Evolutionary conservation across 2,797 vertebrate species (phyloP).

Genomic region (Pseudomugil gertrudae): DNA sequence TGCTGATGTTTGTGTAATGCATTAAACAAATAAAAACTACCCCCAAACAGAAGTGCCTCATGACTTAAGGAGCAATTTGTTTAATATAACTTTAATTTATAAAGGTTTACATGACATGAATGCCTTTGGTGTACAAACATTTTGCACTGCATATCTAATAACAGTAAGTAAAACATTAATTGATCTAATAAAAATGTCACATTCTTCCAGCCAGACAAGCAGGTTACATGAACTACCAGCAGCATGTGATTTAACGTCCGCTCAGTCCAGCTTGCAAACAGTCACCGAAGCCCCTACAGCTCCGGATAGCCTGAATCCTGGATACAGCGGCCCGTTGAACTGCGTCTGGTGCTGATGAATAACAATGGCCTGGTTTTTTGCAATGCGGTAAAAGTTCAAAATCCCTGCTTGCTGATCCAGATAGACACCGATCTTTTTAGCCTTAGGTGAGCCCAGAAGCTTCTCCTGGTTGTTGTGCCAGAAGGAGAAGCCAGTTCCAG

Average conservation of each 20-base stretch:
- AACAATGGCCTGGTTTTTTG: slow-evolving; percentile 70
- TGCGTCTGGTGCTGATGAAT: slow-evolving; percentile 75
- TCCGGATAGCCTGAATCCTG: slow-evolving; percentile 82
- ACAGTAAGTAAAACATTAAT: slow-evolving; percentile 1
- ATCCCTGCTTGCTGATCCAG: slow-evolving; percentile 81
- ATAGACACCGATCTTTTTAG: slow-evolving; percentile 78
- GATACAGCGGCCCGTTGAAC: slow-evolving; percentile 78
- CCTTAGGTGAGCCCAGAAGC: slow-evolving; percentile 72
- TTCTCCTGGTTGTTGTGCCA: slow-evolving; percentile 80
- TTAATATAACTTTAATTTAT: slow-evolving; percentile 26
- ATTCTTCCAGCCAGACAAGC: not conserved
- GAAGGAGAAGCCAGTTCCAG: slow-evolving; percentile 79
- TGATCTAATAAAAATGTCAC: not conserved
- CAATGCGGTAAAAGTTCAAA: slow-evolving; percentile 80
- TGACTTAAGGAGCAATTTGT: not conserved
- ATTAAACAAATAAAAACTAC: too few species aligned
- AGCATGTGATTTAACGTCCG: not conserved
- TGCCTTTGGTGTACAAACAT: not conserved
- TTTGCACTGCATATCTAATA: not conserved
- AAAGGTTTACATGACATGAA: slow-evolving; percentile 4
- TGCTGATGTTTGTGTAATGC: too few species aligned
- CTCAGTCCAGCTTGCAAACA: slow-evolving; percentile 73
- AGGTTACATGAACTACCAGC: not conserved
- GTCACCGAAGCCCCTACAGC: slow-evolving; percentile 65
- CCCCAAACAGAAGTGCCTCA: too few species aligned